Evolutionary conservation across 2,888 invertebrate genomes (phyloP).

Genomic region (Hypena proboscidalis): DNA sequence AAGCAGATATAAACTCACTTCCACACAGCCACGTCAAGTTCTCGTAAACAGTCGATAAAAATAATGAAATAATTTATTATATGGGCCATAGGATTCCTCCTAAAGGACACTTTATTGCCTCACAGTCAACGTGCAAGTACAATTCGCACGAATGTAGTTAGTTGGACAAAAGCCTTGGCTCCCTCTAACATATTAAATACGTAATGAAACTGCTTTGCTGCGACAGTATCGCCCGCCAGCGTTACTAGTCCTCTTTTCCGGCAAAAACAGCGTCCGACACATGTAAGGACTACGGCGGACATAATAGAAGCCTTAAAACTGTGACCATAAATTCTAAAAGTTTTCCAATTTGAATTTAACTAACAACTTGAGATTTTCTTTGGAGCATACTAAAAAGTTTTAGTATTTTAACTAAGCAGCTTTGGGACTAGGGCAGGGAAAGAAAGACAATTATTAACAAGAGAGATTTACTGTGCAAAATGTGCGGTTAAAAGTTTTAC

Average conservation of each 20-base stretch:
- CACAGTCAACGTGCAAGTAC: slow-evolving; percentile 23
- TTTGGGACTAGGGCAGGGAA: slow-evolving; percentile 46
- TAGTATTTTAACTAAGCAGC: slow-evolving; percentile 70
- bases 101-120: slow-evolving; percentile 39
- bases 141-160: slow-evolving; percentile 32
- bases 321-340: slow-evolving; percentile 78
- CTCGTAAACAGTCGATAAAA: slow-evolving; percentile 44
- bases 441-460: slow-evolving; percentile 58
- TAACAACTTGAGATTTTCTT: slow-evolving; percentile 78
- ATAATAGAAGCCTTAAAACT: slow-evolving; percentile 76
- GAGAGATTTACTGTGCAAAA: slow-evolving; percentile 50
- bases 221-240: slow-evolving; percentile 19
- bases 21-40: slow-evolving; percentile 8
- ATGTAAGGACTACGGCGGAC: slow-evolving; percentile 64
- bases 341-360: slow-evolving; percentile 83
- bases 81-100: slow-evolving; percentile 23
- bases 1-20: too few species aligned
- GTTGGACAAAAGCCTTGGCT: slow-evolving; percentile 23
- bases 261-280: slow-evolving; percentile 38
- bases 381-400: slow-evolving; percentile 68
- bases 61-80: slow-evolving; percentile 42
- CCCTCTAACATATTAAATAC: slow-evolving; percentile 35
- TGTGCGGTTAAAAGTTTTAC: slow-evolving; percentile 41
- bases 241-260: slow-evolving; percentile 9
- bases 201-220: slow-evolving; percentile 40